These are phyloP conservation scores for Gorsachius goisagi DNA, from an alignment of 2,113 vertebrate species.

Conservation along the genomic window DNA sequence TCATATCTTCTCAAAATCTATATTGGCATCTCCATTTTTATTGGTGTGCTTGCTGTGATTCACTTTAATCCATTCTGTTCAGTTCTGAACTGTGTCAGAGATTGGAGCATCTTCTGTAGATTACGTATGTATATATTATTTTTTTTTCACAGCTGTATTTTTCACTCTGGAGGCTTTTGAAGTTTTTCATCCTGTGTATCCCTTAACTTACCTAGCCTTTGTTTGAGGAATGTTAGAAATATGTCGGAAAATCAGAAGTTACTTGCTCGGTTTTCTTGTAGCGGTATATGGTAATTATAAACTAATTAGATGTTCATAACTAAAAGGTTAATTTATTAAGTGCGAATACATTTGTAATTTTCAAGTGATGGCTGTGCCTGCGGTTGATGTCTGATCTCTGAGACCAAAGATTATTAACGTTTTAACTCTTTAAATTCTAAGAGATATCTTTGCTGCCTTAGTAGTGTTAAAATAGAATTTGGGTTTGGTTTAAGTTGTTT, in stretches of 20 bases:
- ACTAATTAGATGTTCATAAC: background rate
- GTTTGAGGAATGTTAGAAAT: background rate
- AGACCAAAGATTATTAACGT: background rate
- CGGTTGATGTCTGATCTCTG: background rate
- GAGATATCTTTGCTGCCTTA: background rate
- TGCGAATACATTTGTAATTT: background rate
- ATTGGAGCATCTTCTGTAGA: background rate
- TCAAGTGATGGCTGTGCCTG: background rate
- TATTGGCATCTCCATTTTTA: background rate
- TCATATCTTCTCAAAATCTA: background rate
- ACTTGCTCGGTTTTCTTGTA: background rate
- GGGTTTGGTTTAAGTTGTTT: background rate
- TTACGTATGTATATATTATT: background rate
- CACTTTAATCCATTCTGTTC: background rate
- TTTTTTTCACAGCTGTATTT: background rate
- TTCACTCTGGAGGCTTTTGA: background rate
- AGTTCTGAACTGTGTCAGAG: background rate
- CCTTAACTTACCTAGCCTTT: background rate
- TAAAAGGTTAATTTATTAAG: background rate
- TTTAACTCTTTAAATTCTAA: background rate
- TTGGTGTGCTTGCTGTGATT: background rate
- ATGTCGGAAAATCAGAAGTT: background rate
- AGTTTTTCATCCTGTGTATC: background rate
- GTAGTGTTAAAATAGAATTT: background rate
- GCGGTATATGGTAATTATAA: background rate